These are phyloP conservation scores for Dryoscopus gambensis DNA, from an alignment of 2,113 vertebrate genomes.

Conservation along the genomic window DNA sequence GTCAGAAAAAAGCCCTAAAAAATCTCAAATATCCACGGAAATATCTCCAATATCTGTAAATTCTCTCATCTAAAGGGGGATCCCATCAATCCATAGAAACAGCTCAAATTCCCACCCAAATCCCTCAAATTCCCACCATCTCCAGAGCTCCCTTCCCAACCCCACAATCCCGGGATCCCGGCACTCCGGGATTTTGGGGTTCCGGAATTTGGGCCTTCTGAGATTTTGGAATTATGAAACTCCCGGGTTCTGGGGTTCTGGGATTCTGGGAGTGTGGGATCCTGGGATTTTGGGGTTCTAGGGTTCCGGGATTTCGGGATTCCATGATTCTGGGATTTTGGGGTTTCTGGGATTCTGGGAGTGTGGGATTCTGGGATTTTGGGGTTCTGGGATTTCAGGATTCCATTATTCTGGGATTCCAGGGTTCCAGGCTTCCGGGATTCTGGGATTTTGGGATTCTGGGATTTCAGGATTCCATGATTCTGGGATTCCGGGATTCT, in stretches of 20 bases:
- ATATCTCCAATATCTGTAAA: too few species aligned
- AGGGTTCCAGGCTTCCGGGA: neutral
- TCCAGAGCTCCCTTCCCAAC: neutral
- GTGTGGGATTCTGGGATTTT: accelerated
- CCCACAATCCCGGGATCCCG: neutral
- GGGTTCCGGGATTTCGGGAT: too few species aligned
- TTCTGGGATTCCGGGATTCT: neutral
- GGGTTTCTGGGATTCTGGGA: neutral
- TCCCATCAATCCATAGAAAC: neutral
- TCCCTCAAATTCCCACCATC: neutral
- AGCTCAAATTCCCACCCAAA: too few species aligned
- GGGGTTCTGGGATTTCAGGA: too few species aligned
- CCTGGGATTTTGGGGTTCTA: too few species aligned
- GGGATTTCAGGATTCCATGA: neutral
- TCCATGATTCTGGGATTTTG: neutral
- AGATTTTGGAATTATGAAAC: too few species aligned
- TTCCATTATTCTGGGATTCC: accelerated
- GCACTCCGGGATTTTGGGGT: neutral
- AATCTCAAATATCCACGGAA: neutral
- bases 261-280: too few species aligned
- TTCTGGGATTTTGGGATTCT: neutral
- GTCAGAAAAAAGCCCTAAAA: neutral
- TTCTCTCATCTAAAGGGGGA: too few species aligned
- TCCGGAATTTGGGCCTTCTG: neutral
- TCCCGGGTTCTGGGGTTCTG: neutral